These are phyloP conservation scores for Hirtodrosophila histrioides DNA, from an alignment of 2,888 invertebrate species.

Conservation along the genomic window DNA sequence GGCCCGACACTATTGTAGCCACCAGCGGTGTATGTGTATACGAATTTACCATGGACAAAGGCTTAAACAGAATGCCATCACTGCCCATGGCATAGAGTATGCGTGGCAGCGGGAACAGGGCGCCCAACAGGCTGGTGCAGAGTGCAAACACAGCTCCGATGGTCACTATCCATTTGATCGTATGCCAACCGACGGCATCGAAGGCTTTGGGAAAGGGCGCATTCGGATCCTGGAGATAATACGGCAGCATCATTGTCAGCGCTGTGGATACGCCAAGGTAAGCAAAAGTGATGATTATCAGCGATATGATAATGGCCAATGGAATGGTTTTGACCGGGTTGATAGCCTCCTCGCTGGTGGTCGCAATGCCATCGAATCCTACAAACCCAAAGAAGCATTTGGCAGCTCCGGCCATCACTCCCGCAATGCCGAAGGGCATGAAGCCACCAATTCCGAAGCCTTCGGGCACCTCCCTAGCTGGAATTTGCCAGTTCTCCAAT, in stretches of 20 bases:
- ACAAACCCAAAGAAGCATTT: constrained; percentile 97
- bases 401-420: constrained; percentile 93
- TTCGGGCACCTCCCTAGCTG: constrained; percentile 86
- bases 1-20: constrained; percentile 91
- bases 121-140: constrained; percentile 93
- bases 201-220: constrained; percentile 96
- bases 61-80: constrained; percentile 93
- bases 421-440: constrained; percentile 94
- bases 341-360: constrained; percentile 96
- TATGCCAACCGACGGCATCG: constrained; percentile 89
- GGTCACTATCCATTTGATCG: constrained; percentile 95
- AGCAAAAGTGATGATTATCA: constrained; percentile 92
- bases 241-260: constrained; percentile 97
- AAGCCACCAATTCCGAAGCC: constrained; percentile 93
- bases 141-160: constrained; percentile 96
- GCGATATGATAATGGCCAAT: constrained; percentile 93
- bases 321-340: constrained; percentile 98
- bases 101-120: constrained; percentile 94
- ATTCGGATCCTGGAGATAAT: constrained; percentile 91
- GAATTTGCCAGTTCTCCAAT: constrained; percentile 91
- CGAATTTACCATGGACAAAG: constrained; percentile 88
- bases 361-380: constrained; percentile 97
- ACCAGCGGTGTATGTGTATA: constrained; percentile 91
- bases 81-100: constrained; percentile 95
- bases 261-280: constrained; percentile 97